Base-by-base conservation (phyloP, 2,113 vertebrate genomes). In the Benthochromis sp. region DNA sequence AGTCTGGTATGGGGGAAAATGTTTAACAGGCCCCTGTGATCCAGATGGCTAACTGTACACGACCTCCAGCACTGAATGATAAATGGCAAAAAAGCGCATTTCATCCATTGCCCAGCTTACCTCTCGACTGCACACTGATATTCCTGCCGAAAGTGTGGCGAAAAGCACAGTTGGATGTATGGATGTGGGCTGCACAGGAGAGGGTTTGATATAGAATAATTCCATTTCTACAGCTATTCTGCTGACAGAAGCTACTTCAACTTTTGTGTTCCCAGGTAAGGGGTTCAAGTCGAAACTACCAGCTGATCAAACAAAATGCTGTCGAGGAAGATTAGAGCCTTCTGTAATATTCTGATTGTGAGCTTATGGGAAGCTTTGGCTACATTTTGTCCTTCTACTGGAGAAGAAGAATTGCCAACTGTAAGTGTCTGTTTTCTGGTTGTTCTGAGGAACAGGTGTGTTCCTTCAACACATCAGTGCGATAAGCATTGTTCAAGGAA, bases 51-150 rank as follows among this genome's bases (percentile, higher is more conserved):
- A 95, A 96, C 95, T 96, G 96, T 95, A 94, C 95, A 93, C 92
- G 88, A 96, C 96, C 96, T 93, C 95, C 95, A 93, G 96, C 96
- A 53, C 93, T 92, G 94, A 94, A 95, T 96, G 96, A 96, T 96
- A 93, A 96, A 97, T 95, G 94, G 95, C 90, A 89, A 92, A 94
- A 95, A 93, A 94, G 92, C 92, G 45, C 93, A 91, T 95, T 95
- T 93, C 95, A 95, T 96, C 94, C 93, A 94, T 94, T 86, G 93
- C 80, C 83, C 88, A 63, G 92, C 94, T 95, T 94, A 86, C 93
- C 91, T 92, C 93, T 92, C 55, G 78, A 90, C 88, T 89, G 87
- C 94, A 92, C 88, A 90, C 93, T 93, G 93, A 88, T 93, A 90
- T 92, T 93, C 94, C 88, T 83, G 92, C 93, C 94, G 93, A 95